phyloP scores from a whole-genome alignment of 2,113 vertebrate species.

The Microcebus lehilahytsara region DNA sequence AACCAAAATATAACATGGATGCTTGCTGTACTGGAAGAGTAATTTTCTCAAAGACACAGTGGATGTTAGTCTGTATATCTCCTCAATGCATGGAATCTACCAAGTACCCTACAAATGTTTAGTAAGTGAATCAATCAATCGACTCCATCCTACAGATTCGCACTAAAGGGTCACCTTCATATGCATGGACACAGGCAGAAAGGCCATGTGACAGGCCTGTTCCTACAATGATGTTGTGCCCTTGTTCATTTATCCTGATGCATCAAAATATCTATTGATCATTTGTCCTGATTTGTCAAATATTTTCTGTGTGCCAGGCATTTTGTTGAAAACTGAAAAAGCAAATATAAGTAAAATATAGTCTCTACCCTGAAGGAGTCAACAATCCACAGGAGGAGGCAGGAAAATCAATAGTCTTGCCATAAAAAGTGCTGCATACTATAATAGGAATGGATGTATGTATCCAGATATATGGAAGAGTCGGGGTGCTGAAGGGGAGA shows the following conservation, averaged over 20 bases:
- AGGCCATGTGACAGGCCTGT: accelerated
- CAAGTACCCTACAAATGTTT: background rate
- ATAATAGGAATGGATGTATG: background rate
- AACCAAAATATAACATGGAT: background rate
- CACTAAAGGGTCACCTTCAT: background rate
- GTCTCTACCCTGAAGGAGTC: background rate
- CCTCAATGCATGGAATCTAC: background rate
- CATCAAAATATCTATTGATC: background rate
- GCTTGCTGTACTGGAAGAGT: background rate
- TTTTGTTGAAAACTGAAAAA: background rate
- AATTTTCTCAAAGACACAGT: background rate
- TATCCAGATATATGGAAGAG: background rate
- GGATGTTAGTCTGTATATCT: background rate
- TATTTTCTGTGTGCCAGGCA: background rate
- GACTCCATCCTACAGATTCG: background rate
- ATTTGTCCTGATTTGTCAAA: background rate
- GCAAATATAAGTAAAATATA: background rate
- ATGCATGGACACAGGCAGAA: background rate
- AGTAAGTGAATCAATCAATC: background rate
- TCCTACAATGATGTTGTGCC: background rate
- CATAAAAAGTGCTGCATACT: background rate
- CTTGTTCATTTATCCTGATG: background rate
- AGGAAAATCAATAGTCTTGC: background rate
- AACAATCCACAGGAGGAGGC: background rate
- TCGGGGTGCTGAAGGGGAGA: background rate